Percentiles rank a stretch among this genome's conserved stretches.
Evolutionary conservation across 1,140 invertebrate genomes (phyloP).

Genomic region (Chionoecetes opilio): DNA sequence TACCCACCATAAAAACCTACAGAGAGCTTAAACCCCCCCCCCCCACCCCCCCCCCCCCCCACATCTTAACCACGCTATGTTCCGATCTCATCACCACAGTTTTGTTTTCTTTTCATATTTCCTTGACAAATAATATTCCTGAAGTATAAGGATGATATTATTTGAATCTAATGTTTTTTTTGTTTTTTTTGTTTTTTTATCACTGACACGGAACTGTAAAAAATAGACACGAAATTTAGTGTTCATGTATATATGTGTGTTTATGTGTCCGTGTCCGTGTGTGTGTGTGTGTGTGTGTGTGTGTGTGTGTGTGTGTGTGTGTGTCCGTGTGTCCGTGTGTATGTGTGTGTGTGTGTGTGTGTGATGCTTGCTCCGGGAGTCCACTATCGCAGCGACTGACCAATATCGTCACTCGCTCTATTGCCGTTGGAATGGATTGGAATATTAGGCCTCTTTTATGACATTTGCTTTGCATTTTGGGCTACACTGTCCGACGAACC

Average conservation of each 20-base stretch:
- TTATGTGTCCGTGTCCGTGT: constrained; percentile 33
- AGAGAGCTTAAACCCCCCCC: background rate
- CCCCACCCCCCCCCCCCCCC: background rate
- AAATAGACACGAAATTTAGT: background rate
- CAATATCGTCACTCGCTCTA: constrained; percentile 70
- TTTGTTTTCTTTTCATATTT: no score
- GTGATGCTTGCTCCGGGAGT: no score
- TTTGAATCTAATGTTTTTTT: no score
- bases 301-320: constrained; percentile 56
- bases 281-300: constrained; percentile 53
- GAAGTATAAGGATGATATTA: no score
- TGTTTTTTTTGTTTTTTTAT: no score
- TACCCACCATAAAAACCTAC: background rate
- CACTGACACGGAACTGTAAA: constrained; percentile 8
- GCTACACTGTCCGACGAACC: constrained; percentile 41
- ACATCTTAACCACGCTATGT: no score
- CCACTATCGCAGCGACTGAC: constrained; percentile 4
- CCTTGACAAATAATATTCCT: no score
- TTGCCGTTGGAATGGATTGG: constrained; percentile 68
- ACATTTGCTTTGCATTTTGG: constrained; percentile 75
- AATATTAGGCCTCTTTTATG: constrained; percentile 74
- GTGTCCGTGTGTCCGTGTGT: background rate
- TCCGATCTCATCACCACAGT: no score
- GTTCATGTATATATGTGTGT: constrained; percentile 46
- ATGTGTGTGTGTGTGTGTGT: constrained; percentile 37